These are phyloP conservation scores for Malurus cyaneus DNA, from an alignment of 2,113 vertebrate species.

Conservation along the genomic window DNA sequence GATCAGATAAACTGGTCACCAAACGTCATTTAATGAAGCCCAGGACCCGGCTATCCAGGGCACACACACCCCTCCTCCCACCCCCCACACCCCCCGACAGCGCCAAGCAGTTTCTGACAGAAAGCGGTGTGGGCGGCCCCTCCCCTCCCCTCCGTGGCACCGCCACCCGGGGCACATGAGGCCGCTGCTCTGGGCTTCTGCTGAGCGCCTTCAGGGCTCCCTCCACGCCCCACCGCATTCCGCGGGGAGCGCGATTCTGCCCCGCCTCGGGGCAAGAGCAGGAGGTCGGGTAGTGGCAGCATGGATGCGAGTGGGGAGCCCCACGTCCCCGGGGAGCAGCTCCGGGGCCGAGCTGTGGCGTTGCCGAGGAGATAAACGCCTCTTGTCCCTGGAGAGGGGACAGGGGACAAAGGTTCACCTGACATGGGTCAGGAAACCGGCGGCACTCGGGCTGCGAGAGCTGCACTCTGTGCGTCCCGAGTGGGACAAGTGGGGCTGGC, in stretches of 20 bases:
- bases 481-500: no score
- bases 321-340: not conserved
- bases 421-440: not conserved
- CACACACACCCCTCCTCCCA: rapidly evolving
- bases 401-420: not conserved
- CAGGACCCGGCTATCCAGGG: rapidly evolving
- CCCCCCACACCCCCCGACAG: no score
- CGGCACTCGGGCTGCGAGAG: not conserved
- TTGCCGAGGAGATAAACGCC: not conserved
- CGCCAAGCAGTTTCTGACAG: rapidly evolving
- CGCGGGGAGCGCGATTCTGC: no score
- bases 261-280: not conserved
- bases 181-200: no score
- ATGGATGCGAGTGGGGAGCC: not conserved
- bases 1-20: not conserved
- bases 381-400: not conserved
- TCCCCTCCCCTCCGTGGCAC: not conserved
- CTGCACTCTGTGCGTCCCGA: rapidly evolving
- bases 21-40: not conserved
- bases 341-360: no score
- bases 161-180: not conserved
- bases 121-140: not conserved
- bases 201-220: not conserved
- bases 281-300: not conserved
- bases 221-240: not conserved